Evolutionary conservation across 2,797 vertebrate species (phyloP), one percentile per base, ranked within the genome.

Genomic region (Cirrhinus mrigala): DNA sequence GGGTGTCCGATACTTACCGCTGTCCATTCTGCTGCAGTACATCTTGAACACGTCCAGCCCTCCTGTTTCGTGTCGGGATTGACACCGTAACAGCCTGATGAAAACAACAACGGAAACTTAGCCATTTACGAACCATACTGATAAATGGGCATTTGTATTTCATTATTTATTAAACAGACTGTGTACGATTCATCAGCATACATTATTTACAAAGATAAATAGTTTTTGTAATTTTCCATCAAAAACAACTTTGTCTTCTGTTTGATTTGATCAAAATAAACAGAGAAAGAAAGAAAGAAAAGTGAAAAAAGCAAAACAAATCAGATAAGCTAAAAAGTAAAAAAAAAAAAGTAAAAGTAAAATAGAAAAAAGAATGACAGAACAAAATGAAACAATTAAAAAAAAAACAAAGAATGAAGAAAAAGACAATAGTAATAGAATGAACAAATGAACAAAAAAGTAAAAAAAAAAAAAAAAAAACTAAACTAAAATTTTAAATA

Each of bases 1-100:
- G 46, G 15, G 40, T 16, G 50, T 44, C 46, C 24, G 14, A 15
- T 44, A 91, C 94, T 95, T 92, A 99, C 98, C 94, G 95, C 96
- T 18, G 95, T 95, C 96, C 97, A 97, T 0, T 96, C 96, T 3
- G 91, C 94, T 54, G 95, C 94, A 0, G 94, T 76, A 91, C 98
- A 99, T 48, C 98, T 96, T 9, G 97, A 96, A 88, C 98, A 99
- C 46, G 90, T 95, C 98, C 98, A 99, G 74, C 94, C 91, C 1
- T 96, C 93, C 0, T 93, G 94, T 80, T 96, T 94, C 46, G 95
- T 91, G 87, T 98, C 96, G 0, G 97, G 96, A 79, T 94, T 96
- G 6, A 98, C 95, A 68, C 98, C 98, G 0, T 98, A 99, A 91
- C 98, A 99, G 92, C 98, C 98, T 99, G 89, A 0, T 81, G 44